phyloP scores from a whole-genome alignment of 2,797 vertebrate genomes.

The Mareca penelope region DNA sequence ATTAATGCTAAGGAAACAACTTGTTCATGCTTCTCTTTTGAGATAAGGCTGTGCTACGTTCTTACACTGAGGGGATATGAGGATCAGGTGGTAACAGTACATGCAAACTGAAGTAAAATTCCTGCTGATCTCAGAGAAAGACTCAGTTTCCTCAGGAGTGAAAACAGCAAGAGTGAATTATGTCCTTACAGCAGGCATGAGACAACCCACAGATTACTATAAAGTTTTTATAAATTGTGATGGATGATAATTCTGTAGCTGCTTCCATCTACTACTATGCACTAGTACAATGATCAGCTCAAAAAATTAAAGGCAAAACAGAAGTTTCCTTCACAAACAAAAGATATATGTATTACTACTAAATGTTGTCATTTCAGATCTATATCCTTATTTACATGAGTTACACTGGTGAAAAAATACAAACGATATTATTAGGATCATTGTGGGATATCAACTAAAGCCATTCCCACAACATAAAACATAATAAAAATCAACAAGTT shows the following conservation, averaged over 20 bases:
- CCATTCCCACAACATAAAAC: background rate
- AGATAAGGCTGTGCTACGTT: background rate
- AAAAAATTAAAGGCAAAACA: background rate
- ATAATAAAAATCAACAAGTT: background rate
- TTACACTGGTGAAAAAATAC: conserved; percentile 23
- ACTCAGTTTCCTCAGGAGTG: background rate
- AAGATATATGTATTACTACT: background rate
- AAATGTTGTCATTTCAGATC: background rate
- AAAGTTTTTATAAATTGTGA: conserved; percentile 13
- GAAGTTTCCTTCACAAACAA: background rate
- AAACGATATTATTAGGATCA: background rate
- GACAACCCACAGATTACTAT: background rate
- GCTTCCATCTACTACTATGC: background rate
- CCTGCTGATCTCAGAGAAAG: background rate
- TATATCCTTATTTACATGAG: conserved; percentile 35
- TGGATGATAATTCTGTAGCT: background rate
- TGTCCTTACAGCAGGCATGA: background rate
- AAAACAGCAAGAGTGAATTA: background rate
- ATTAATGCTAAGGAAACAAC: background rate
- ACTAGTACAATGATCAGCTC: background rate
- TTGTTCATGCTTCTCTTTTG: background rate
- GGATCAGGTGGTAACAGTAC: background rate
- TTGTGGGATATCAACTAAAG: background rate
- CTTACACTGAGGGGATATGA: background rate
- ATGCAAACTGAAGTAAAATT: background rate